These are phyloP conservation scores for Ormia ochracea DNA, from an alignment of 2,888 invertebrate genomes.

Conservation along the genomic window DNA sequence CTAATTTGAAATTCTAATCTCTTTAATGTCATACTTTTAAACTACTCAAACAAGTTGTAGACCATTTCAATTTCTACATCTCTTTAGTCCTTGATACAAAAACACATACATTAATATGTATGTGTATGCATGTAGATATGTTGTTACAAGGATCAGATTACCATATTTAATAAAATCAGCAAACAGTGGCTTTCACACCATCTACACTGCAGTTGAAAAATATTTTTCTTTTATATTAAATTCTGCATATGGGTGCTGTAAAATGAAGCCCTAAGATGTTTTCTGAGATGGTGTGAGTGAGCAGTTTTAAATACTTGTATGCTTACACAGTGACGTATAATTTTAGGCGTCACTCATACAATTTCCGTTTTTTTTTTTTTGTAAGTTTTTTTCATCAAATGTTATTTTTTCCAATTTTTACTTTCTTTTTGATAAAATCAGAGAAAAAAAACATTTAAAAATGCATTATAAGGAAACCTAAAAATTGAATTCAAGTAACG, in stretches of 20 bases:
- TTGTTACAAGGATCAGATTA: not conserved
- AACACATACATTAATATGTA: not conserved
- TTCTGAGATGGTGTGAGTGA: not conserved
- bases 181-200: not conserved
- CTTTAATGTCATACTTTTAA: conserved; percentile 9
- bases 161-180: conserved; percentile 5
- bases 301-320: not conserved
- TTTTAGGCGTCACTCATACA: conserved; percentile 20
- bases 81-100: too few relatives aligned
- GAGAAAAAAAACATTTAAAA: not conserved
- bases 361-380: conserved; percentile 42
- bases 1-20: conserved; percentile 2
- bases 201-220: not conserved
- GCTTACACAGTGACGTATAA: not conserved
- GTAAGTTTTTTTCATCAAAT: conserved; percentile 34
- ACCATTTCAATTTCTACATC: conserved; percentile 1
- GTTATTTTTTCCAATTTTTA: not conserved
- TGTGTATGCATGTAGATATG: not conserved
- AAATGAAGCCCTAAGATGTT: not conserved
- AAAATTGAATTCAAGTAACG: conserved; percentile 1
- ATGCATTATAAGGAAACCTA: not conserved
- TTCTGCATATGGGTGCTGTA: not conserved
- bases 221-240: not conserved
- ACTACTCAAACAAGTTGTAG: conserved; percentile 1
- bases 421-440: not conserved